Base-by-base conservation (phyloP, 2,888 invertebrate species). In the Pandemis cinnamomeana region DNA sequence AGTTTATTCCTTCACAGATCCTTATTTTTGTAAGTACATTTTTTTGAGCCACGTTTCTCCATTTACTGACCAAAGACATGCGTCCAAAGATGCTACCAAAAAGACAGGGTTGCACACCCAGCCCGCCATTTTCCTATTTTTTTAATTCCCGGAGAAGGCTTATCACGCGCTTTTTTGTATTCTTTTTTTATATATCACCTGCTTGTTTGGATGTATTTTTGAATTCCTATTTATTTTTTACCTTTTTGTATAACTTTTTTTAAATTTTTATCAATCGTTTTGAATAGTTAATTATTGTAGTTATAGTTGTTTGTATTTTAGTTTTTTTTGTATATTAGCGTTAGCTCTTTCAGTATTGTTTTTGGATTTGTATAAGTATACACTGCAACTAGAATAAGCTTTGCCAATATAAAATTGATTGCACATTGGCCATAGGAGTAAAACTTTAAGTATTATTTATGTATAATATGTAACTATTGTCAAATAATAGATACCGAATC, bases 211-310 rank as follows among this genome's bases (percentile, higher is more conserved):
- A 90, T 88, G 86, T 91, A 88, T 89, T 92, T 91, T 91, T 88
- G 81, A 88, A 89, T 89, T 90, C 87, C 88, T 91, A 91, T 89
- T 90, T 89, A 87, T 90, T 90, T 92, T 90, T 87, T 91, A 90
- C 88, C 84, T 82, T 85, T 91, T 92, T 91, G 86, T 91, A 90
- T 88, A 85, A 87, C 85, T 84, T 89, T 91, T 91, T 87, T 85
- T 87, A 85, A 86, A 82, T 84, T 79, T 78, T 80, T 81, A 75
- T 79, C 77, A 75, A 75, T 78, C 76, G 78, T 78, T 78, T 74
- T 75, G 63, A 71, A 78, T 82, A 80, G 79, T 83, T 82, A 83
- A 78, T 64, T 48, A 67, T 67, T 53, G 69, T 73, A 73, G 69
- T 36, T 46, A 60, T 73, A 73, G 73, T 70, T 48, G 73, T 69